A percentile compares a stretch with the other conserved stretches of the same genome.
Evolutionary conservation across 37 sponge, comb jelly and placozoan species (phyloP).

Genomic region (Aplysina aerophoba): DNA sequence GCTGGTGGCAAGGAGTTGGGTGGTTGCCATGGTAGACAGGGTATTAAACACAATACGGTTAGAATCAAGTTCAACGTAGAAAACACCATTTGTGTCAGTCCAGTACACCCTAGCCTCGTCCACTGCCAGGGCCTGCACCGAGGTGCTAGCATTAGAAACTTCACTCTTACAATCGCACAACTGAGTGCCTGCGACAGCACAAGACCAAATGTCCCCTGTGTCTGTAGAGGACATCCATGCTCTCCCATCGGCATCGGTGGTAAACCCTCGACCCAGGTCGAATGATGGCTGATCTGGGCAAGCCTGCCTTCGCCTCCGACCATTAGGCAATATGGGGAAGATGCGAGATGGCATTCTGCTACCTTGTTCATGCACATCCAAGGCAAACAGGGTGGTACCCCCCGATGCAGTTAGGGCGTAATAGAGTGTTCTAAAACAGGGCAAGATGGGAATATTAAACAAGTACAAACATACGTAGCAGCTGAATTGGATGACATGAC

Average conservation of each 20-base stretch:
- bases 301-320: not conserved
- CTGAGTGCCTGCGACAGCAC: not conserved
- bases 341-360: too few relatives aligned
- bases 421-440: not conserved
- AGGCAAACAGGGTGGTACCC: not conserved
- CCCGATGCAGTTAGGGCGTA: not conserved
- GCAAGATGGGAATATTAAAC: not conserved
- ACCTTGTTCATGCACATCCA: too few relatives aligned
- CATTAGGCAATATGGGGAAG: not conserved
- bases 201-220: constrained; percentile 55
- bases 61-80: constrained; percentile 51
- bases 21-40: constrained; percentile 45
- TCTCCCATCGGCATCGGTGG: constrained; percentile 38
- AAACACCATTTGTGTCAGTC: constrained; percentile 29
- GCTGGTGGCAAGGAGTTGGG: constrained; percentile 64
- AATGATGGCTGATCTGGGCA: not conserved
- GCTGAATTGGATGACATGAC: not conserved
- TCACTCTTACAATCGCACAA: constrained; percentile 12
- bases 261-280: constrained; percentile 19
- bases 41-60: constrained; percentile 72
- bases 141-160: constrained; percentile 32
- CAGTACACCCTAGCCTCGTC: constrained; percentile 69
- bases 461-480: not conserved
- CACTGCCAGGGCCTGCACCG: constrained; percentile 39
- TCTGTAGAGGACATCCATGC: constrained; percentile 41